Percentiles rank a stretch among this genome's conserved stretches.
phyloP scores from a whole-genome alignment of 2,888 invertebrate genomes.

The Acrocyrtus sp. region DNA sequence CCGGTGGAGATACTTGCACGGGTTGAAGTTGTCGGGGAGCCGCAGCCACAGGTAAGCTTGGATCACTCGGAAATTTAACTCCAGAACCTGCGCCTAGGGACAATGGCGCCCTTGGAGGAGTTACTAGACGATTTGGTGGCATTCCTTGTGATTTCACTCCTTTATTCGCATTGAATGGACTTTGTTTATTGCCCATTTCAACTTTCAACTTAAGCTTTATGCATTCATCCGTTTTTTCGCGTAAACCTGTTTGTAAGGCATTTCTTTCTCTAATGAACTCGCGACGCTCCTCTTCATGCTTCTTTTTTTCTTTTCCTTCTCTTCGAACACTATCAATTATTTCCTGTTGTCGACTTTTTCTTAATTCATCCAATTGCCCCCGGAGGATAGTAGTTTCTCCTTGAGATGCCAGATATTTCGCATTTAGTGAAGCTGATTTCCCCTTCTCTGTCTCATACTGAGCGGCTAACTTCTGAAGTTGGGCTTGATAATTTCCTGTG shows the following conservation, averaged over 20 bases:
- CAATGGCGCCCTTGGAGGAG: no score
- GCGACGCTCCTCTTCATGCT: slow-evolving; percentile 2
- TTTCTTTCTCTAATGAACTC: not conserved
- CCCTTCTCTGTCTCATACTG: not conserved
- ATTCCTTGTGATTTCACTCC: no score
- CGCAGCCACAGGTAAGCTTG: no score
- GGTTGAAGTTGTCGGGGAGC: no score
- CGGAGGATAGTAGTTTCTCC: slow-evolving; percentile 12
- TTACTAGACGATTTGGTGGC: no score
- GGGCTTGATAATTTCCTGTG: no score
- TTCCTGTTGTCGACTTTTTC: not conserved
- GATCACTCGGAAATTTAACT: not conserved
- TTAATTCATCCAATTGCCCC: not conserved
- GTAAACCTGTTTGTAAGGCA: not conserved
- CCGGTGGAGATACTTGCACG: no score
- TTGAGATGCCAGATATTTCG: not conserved
- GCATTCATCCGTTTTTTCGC: no score
- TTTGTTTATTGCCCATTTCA: no score
- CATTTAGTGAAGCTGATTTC: not conserved
- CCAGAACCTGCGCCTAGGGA: no score
- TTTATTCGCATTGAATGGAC: no score
- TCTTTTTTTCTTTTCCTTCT: not conserved
- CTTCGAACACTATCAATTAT: not conserved
- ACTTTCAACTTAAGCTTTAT: no score
- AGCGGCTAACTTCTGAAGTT: not conserved